Percentiles rank a stretch among this genome's conserved stretches.
Evolutionary conservation across 2,888 invertebrate species (phyloP).

Genomic region (Lithophane leautieri): DNA sequence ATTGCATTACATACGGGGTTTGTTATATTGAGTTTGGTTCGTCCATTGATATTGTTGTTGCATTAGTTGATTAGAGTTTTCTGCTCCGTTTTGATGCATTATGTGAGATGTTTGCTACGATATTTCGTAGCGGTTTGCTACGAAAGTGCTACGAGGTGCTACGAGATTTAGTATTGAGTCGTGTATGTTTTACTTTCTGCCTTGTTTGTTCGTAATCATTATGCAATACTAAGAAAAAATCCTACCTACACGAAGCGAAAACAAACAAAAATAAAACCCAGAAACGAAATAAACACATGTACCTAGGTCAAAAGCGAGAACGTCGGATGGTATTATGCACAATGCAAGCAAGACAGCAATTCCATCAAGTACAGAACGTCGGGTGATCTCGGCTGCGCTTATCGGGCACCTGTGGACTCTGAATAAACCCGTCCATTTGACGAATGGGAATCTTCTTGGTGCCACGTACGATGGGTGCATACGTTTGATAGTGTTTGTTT

Average conservation of each 20-base stretch:
- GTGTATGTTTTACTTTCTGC: not conserved
- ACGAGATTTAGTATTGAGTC: not conserved
- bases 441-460: slow-evolving; percentile 68
- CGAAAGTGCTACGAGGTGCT: slow-evolving; percentile 17
- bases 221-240: not conserved
- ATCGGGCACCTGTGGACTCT: slow-evolving; percentile 86
- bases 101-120: slow-evolving; percentile 25
- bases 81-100: slow-evolving; percentile 22
- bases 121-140: slow-evolving; percentile 24
- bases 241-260: not conserved
- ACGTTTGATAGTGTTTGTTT: slow-evolving; percentile 45
- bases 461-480: slow-evolving; percentile 43
- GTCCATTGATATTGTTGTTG: slow-evolving; percentile 36
- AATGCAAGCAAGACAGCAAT: slow-evolving; percentile 79
- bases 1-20: slow-evolving; percentile 47
- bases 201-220: not conserved
- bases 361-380: slow-evolving; percentile 79
- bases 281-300: slow-evolving; percentile 46
- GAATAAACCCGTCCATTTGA: slow-evolving; percentile 84
- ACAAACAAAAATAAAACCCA: slow-evolving; percentile 18
- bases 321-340: slow-evolving; percentile 76
- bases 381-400: slow-evolving; percentile 78
- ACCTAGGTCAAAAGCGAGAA: slow-evolving; percentile 52
- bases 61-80: slow-evolving; percentile 50
- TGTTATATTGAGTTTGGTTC: slow-evolving; percentile 26